phyloP scores from a whole-genome alignment of 2,797 vertebrate genomes.

The Lateolabrax maculatus region DNA sequence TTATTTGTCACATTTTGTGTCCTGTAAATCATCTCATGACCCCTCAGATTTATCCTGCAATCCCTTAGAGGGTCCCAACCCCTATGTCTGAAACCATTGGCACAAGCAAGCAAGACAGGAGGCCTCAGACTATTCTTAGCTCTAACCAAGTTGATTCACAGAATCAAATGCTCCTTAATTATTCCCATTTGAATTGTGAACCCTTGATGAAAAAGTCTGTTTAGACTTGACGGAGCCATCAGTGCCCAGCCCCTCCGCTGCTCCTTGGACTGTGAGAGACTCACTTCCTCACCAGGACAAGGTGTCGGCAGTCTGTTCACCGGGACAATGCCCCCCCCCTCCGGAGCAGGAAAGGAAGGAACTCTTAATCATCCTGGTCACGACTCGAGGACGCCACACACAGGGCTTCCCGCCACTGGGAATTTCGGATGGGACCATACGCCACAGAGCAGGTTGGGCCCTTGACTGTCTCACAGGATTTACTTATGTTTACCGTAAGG shows the following conservation, averaged over 20 bases:
- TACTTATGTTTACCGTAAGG: conserved; percentile 63
- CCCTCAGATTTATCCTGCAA: not conserved
- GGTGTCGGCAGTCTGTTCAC: conserved; percentile 84
- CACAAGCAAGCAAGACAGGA: not conserved
- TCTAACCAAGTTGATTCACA: conserved; percentile 24
- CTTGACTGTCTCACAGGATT: conserved; percentile 44
- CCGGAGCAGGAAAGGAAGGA: conserved; percentile 80
- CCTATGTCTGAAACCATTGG: not conserved
- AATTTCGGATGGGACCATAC: conserved; percentile 50
- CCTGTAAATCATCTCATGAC: not conserved
- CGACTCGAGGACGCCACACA: conserved; percentile 74
- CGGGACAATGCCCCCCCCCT: conserved; percentile 71
- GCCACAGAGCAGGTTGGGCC: conserved; percentile 36
- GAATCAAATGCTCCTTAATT: conserved; percentile 25
- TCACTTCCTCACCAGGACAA: conserved; percentile 75
- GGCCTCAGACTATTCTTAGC: conserved; percentile 2
- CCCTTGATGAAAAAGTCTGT: conserved; percentile 25
- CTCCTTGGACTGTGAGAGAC: conserved; percentile 65
- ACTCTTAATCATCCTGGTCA: conserved; percentile 82
- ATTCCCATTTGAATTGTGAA: conserved; percentile 25
- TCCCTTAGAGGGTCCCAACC: not conserved
- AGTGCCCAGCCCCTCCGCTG: conserved; percentile 26
- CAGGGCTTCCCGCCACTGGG: conserved; percentile 73
- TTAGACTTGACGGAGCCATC: conserved; percentile 36
- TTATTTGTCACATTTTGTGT: too few relatives aligned